Conservation (phyloP, 2,797 vertebrate species). For the Psittacula echo region DNA sequence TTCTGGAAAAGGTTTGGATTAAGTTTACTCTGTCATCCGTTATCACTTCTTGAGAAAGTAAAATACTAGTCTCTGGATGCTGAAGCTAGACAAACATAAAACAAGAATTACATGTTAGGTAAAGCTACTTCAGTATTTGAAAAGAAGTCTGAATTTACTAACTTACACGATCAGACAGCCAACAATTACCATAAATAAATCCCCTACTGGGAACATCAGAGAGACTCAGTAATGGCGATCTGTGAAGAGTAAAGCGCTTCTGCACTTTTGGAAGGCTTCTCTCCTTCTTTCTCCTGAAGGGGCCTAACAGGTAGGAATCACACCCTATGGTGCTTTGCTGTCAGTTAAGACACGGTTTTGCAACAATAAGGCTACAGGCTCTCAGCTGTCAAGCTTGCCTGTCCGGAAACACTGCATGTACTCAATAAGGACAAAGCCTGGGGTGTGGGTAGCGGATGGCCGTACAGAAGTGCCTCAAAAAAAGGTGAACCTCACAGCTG, state of each 20-base stretch:
- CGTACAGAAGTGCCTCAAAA: background rate
- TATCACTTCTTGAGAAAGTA: background rate
- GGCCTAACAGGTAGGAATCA: background rate
- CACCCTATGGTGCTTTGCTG: accelerated
- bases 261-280: background rate
- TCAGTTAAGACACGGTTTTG: background rate
- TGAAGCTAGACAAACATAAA: background rate
- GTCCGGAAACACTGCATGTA: background rate
- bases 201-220: background rate
- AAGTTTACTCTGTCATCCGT: background rate
- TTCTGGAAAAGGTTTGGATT: background rate
- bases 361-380: background rate
- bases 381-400: background rate
- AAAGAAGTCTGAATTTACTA: background rate
- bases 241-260: background rate
- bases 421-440: background rate
- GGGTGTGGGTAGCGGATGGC: background rate
- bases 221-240: background rate
- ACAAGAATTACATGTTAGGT: background rate
- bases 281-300: background rate
- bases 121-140: background rate
- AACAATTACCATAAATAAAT: background rate
- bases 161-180: background rate
- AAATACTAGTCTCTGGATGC: background rate
- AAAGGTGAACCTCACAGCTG: background rate